Evolutionary conservation across 2,113 vertebrate genomes (phyloP).

Genomic region (Bubo bubo): DNA sequence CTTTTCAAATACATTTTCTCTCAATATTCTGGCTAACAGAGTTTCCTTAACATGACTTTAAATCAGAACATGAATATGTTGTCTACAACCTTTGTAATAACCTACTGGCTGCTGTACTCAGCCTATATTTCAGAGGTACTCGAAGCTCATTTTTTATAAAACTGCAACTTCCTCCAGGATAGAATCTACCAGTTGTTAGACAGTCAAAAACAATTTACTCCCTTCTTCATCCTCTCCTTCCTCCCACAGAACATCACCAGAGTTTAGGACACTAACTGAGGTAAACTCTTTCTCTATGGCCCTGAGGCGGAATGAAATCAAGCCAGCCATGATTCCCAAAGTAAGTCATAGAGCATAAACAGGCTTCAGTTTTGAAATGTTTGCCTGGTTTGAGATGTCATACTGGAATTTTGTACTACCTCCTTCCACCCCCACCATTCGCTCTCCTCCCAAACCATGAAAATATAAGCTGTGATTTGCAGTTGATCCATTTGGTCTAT

Average conservation of each 20-base stretch:
- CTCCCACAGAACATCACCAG: background rate
- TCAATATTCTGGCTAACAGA: background rate
- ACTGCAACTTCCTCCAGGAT: background rate
- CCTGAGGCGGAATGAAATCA: background rate
- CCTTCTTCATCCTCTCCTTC: background rate
- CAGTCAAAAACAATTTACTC: background rate
- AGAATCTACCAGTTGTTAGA: background rate
- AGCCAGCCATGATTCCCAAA: background rate
- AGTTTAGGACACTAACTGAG: background rate
- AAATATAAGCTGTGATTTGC: background rate
- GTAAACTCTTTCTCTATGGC: rapidly evolving
- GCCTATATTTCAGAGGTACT: background rate
- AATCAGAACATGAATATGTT: background rate
- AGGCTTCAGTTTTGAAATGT: background rate
- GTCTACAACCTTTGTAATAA: background rate
- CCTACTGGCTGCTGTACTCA: background rate
- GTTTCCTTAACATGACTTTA: background rate
- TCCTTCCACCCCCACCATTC: background rate
- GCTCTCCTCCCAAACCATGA: rapidly evolving
- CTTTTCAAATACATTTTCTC: background rate
- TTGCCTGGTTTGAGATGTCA: background rate
- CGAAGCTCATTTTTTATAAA: background rate
- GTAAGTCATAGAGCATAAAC: background rate
- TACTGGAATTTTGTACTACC: background rate
- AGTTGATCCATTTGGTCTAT: background rate